Conservation (phyloP, 2,113 vertebrate species). For the Myrmecophaga tridactyla region DNA sequence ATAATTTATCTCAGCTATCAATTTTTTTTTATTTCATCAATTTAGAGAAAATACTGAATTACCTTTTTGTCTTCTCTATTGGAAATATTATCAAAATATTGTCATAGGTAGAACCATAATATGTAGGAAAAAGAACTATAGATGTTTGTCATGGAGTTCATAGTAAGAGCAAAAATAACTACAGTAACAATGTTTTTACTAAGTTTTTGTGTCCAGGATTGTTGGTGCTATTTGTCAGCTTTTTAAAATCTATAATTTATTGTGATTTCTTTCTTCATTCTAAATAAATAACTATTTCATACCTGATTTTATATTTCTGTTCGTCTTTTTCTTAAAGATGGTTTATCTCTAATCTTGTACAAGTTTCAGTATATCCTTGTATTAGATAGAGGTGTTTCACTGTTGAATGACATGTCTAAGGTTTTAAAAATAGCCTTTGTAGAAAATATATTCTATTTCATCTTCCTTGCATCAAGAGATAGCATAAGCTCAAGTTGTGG, state of each 20-base stretch:
- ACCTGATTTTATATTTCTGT: not conserved
- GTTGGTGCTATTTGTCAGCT: not conserved
- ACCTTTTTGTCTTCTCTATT: not conserved
- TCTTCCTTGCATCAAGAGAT: not conserved
- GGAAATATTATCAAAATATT: not conserved
- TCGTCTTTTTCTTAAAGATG: conserved; percentile 21
- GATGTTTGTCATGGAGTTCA: not conserved
- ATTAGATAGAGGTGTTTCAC: not conserved
- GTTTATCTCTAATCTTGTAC: not conserved
- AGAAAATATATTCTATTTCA: conserved; percentile 11
- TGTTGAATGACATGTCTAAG: not conserved
- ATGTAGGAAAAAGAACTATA: not conserved
- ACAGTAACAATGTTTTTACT: not conserved
- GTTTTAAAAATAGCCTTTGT: not conserved
- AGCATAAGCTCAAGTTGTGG: not conserved
- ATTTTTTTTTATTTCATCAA: not conserved
- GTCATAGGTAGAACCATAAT: not conserved
- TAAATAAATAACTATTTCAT: not conserved
- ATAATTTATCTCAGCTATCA: not conserved
- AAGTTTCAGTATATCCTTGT: not conserved
- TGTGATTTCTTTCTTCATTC: not conserved
- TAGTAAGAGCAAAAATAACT: not conserved
- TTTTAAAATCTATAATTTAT: not conserved
- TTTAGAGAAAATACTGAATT: not conserved
- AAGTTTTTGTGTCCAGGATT: not conserved